These are phyloP conservation scores for Homarus americanus DNA, from an alignment of 1,140 invertebrate genomes.

Conservation along the genomic window DNA sequence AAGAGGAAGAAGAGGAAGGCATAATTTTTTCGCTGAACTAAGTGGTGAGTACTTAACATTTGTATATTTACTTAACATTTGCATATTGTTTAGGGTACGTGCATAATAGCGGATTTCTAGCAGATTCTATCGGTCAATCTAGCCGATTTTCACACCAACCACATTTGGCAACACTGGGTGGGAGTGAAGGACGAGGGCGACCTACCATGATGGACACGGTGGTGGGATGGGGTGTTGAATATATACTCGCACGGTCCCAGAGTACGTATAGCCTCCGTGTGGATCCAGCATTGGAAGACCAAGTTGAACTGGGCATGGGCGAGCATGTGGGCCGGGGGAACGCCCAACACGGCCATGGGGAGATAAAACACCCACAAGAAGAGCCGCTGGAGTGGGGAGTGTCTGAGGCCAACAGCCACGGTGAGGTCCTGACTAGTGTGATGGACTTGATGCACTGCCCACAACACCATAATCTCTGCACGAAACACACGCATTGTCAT, in stretches of 20 bases:
- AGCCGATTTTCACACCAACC: no score
- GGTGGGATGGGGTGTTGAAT: conserved; percentile 93
- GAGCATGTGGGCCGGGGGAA: conserved; percentile 90
- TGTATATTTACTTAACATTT: no score
- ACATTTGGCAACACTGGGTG: no score
- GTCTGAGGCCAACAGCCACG: conserved; percentile 90
- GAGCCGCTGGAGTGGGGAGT: conserved; percentile 90
- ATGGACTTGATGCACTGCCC: conserved; percentile 97
- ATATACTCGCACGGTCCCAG: conserved; percentile 91
- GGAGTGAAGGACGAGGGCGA: neutral
- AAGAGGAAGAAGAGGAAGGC: no score
- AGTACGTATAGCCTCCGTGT: conserved; percentile 88
- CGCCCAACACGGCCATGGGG: conserved; percentile 86
- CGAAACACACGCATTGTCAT: neutral
- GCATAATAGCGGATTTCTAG: no score
- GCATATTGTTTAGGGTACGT: no score
- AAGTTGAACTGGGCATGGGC: conserved; percentile 92
- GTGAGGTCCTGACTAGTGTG: conserved; percentile 98
- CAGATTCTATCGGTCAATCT: no score
- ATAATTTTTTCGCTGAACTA: no score
- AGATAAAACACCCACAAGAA: conserved; percentile 90
- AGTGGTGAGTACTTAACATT: no score
- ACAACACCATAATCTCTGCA: conserved; percentile 90
- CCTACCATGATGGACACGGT: conserved; percentile 90
- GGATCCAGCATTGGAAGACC: conserved; percentile 95